These are phyloP conservation scores for Colius striatus DNA, from an alignment of 2,113 vertebrate species.

Conservation along the genomic window DNA sequence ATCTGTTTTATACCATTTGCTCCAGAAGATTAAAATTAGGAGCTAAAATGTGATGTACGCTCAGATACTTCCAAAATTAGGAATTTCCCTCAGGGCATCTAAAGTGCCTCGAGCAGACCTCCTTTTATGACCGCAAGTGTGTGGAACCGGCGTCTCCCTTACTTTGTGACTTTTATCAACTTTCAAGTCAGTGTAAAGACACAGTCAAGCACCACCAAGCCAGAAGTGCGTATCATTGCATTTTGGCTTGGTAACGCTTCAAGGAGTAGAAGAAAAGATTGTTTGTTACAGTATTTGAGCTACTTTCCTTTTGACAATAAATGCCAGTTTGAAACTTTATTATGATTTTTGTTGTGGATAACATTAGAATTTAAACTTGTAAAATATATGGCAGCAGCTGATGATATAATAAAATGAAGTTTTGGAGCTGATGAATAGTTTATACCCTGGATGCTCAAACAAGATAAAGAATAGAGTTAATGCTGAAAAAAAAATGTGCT, in stretches of 20 bases:
- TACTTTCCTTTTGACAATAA: not conserved
- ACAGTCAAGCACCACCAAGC: not conserved
- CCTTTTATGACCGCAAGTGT: not conserved
- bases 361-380: constrained; percentile 41
- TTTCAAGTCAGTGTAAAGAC: not conserved
- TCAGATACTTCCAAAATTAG: not conserved
- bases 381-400: constrained; percentile 13
- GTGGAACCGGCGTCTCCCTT: not conserved
- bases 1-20: not conserved
- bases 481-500: constrained; percentile 71
- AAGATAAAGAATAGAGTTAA: constrained; percentile 63
- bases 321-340: not conserved
- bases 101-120: not conserved
- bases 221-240: not conserved
- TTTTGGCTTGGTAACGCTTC: not conserved
- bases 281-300: not conserved
- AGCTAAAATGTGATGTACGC: not conserved
- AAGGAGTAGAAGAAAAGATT: not conserved
- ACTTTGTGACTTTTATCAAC: not conserved
- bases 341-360: not conserved
- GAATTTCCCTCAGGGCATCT: not conserved
- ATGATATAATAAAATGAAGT: constrained; percentile 55
- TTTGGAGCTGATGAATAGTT: constrained; percentile 39
- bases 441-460: constrained; percentile 24
- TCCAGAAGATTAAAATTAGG: not conserved